phyloP scores from a whole-genome alignment of 2,888 invertebrate genomes.

The Prostheceraeus crozeri region DNA sequence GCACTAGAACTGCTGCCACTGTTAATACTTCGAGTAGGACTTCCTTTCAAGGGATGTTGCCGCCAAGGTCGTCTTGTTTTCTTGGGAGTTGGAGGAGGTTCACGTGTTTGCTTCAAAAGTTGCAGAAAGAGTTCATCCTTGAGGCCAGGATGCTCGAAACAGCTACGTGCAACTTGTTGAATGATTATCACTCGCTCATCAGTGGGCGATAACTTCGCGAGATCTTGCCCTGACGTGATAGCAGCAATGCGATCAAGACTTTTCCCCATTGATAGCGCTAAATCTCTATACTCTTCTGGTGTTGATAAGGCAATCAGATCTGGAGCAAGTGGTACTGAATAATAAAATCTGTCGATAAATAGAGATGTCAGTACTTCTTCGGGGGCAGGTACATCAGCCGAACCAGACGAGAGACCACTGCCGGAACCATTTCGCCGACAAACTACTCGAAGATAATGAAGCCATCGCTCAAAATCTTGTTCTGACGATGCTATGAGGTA shows the following conservation, averaged over 20 bases:
- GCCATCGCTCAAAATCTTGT: constrained; percentile 34
- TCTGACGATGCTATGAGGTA: constrained; percentile 31
- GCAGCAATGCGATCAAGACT: constrained; percentile 1
- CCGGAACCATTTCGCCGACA: neutral
- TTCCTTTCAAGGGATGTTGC: neutral
- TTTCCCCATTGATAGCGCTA: constrained; percentile 5
- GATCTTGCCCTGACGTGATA: neutral
- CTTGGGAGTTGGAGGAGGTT: too few species aligned
- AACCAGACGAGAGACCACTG: neutral
- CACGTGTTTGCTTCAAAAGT: constrained; percentile 34
- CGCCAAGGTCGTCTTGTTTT: too few species aligned
- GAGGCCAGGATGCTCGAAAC: constrained; percentile 35
- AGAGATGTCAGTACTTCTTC: too few species aligned
- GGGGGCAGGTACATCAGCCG: neutral
- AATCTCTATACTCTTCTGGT: neutral
- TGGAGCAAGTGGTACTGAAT: constrained; percentile 28
- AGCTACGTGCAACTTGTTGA: constrained; percentile 23
- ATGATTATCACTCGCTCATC: constrained; percentile 31
- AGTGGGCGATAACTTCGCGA: neutral
- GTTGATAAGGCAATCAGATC: constrained; percentile 12
- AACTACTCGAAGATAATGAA: constrained; percentile 26
- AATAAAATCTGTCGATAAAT: too few species aligned
- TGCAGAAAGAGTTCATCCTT: constrained; percentile 39
- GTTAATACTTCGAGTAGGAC: neutral
- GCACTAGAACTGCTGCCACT: neutral